Base-by-base conservation (phyloP, 2,888 invertebrate species). In the Cistogaster globosa region DNA sequence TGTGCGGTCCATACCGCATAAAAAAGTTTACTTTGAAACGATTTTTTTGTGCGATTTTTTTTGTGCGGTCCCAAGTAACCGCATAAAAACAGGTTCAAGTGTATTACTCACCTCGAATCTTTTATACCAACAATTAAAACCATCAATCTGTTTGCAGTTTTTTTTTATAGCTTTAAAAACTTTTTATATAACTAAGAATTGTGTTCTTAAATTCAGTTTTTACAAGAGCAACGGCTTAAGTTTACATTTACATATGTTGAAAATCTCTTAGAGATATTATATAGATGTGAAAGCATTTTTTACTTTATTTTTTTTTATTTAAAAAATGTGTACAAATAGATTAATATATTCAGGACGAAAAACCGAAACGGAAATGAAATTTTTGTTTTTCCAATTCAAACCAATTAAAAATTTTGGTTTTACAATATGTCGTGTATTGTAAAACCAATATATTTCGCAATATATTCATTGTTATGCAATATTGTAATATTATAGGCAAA, bases 211-310 rank as follows among this genome's bases (percentile, higher is more conserved):
- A 83, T 86, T 32, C 32, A 32, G 45, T 80, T 81, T 89, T 88
- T 89, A 87, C 88, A 89, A 86, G 75, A 82, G 68, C 68, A 81
- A 81, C 45, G 74, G 55, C 87, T 87, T 87, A 86, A 79, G 76
- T 83, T 81, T 86, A 88, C 88, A 89, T 82, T 86, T 88, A 89
- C 87, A 87, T 87, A 86, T 32, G 86, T 86, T 86, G 78, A 85
- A 84, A 85, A 86, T 88, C 88, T 89, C 87, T 89, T 84, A 88
- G 88, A 90, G 87, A 89, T 88, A 87, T 55, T 42, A 74, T 77
- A 88, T 79, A 85, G 60, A 57, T 72, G 48, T 57, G 51, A 76
- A 51, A 72, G 53, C 62, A 71, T 45, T 65, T 71, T 71, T 42
- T 42, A 6, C 1, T 67, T 86, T 86, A 38, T 20, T 60, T 18